These are phyloP conservation scores for Crotophaga sulcirostris DNA, from an alignment of 2,113 vertebrate species.

Conservation along the genomic window DNA sequence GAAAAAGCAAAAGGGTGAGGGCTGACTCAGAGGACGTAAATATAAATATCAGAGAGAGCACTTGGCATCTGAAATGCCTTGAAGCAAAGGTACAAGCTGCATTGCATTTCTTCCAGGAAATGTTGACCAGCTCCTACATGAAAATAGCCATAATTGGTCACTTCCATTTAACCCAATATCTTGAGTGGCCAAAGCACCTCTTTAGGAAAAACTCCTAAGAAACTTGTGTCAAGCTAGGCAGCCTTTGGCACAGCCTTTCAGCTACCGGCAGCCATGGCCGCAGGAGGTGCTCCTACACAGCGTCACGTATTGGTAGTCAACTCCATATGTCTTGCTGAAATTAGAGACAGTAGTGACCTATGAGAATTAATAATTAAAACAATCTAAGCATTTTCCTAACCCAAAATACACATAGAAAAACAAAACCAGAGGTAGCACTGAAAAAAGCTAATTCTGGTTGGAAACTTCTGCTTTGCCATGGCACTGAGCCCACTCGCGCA, in stretches of 20 bases:
- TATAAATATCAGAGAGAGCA: neutral
- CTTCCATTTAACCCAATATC: neutral
- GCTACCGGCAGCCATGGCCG: neutral
- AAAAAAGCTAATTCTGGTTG: neutral
- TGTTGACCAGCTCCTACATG: neutral
- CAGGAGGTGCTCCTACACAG: neutral
- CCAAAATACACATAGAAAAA: rapidly evolving
- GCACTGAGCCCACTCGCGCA: neutral
- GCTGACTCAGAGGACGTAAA: neutral
- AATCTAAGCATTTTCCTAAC: neutral
- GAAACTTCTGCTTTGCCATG: neutral
- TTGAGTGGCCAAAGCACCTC: neutral
- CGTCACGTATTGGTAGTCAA: neutral
- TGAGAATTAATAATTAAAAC: neutral
- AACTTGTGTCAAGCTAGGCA: neutral
- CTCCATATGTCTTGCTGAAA: neutral
- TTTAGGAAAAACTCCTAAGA: too few relatives aligned
- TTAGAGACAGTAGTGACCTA: neutral
- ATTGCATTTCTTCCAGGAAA: neutral
- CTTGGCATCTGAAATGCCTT: neutral
- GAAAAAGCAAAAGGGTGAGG: neutral
- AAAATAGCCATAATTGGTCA: neutral
- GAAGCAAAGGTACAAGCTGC: neutral
- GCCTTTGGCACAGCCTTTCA: neutral
- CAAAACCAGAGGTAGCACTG: neutral